Evolutionary conservation across 2,888 invertebrate genomes (phyloP), one percentile per base, ranked within the genome.

Genomic region (Melanotus villosus): DNA sequence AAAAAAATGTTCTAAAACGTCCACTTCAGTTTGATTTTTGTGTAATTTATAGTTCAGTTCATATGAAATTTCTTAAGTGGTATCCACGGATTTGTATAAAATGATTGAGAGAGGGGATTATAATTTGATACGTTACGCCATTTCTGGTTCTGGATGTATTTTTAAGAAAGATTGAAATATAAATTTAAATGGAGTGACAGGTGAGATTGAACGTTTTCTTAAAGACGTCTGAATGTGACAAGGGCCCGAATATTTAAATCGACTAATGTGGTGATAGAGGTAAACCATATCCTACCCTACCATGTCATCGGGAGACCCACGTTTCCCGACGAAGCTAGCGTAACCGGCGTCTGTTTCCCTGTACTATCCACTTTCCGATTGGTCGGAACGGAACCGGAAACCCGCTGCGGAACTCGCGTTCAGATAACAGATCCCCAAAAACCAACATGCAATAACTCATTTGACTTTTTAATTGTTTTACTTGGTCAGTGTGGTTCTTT

Each of bases 401-500:
- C 73, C 75, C 67, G 65, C 67, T 57, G 41, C 75, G 75, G 73
- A 73, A 75, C 68, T 68, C 65, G 68, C 71, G 72, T 72, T 72
- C 73, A 74, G 75, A 76, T 75, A 76, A 73, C 75, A 68, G 66
- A 70, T 67, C 68, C 73, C 73, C 70, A 72, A 70, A 74, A 74
- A 73, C 74, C 75, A 70, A 72, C 72, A 69, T 73, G 72, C 76
- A 75, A 75, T 77, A 76, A 76, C 75, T 77, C 76, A 77, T 75
- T 74, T 73, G 75, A 73, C 74, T 77, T 75, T 76, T 74, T 76
- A 75, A 77, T 75, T 75, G 76, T 72, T 74, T 70, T 72, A 68
- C 56, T 62, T 70, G 65, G 71, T 54, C 58, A 65, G 54, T 30
- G 30, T 16, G 65, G 58, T 41, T 65, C 57, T 56, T 65, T 60